These are phyloP conservation scores for Molorchus minor DNA, from an alignment of 2,888 invertebrate genomes.

Conservation along the genomic window DNA sequence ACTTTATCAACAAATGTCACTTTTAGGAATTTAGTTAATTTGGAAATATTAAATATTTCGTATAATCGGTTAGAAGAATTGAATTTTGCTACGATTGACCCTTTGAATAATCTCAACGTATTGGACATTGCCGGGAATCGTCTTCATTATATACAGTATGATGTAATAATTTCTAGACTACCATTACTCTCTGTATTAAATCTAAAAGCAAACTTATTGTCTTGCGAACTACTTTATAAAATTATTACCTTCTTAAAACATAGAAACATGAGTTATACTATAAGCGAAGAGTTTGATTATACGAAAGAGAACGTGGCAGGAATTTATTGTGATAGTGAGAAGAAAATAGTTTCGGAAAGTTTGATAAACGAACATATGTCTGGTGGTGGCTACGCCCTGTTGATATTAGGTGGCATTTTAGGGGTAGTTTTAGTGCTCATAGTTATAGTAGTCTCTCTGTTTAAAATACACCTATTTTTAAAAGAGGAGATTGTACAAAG, in stretches of 20 bases:
- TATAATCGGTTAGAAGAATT: slow-evolving; percentile 52
- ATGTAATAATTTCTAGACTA: slow-evolving; percentile 51
- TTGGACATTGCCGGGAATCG: slow-evolving; percentile 56
- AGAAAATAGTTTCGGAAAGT: not conserved
- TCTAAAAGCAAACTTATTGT: slow-evolving; percentile 54
- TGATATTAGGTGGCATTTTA: slow-evolving; percentile 36
- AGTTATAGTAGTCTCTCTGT: slow-evolving; percentile 40
- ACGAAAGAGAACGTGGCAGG: slow-evolving; percentile 58
- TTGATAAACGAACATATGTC: slow-evolving; percentile 11
- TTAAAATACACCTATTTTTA: slow-evolving; percentile 47
- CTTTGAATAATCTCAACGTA: slow-evolving; percentile 49
- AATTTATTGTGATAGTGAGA: slow-evolving; percentile 51
- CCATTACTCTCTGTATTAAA: slow-evolving; percentile 53
- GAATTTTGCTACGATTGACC: slow-evolving; percentile 47
- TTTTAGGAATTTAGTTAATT: slow-evolving; percentile 46
- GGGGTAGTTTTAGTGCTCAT: slow-evolving; percentile 36
- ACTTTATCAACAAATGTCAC: slow-evolving; percentile 32
- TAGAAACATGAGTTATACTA: slow-evolving; percentile 52
- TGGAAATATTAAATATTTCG: slow-evolving; percentile 55
- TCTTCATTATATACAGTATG: slow-evolving; percentile 54
- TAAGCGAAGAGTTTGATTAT: slow-evolving; percentile 50
- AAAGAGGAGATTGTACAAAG: slow-evolving; percentile 51
- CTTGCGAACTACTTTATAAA: slow-evolving; percentile 53
- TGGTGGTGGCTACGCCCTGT: slow-evolving; percentile 20
- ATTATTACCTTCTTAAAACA: slow-evolving; percentile 54